Conservation (phyloP, 2,113 vertebrate genomes). For the Gulo gulo region DNA sequence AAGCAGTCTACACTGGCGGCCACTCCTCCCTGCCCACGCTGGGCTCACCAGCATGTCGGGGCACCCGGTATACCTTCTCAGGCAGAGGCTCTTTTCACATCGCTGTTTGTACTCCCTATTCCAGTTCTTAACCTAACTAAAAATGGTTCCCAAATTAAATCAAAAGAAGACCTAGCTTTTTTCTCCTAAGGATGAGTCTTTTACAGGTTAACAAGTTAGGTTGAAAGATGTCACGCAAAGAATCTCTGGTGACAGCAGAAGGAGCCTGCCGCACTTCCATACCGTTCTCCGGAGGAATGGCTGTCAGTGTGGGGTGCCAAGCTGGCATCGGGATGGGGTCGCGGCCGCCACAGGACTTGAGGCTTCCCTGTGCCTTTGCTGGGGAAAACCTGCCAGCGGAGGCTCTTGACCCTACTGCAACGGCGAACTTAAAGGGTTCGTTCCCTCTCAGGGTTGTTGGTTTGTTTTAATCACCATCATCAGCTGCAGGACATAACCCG, state of each 20-base stretch:
- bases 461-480: neutral
- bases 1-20: neutral
- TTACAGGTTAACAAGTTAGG: neutral
- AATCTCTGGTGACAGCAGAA: neutral
- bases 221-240: neutral
- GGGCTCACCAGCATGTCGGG: accelerated
- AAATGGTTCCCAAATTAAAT: neutral
- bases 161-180: neutral
- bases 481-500: neutral
- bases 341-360: accelerated
- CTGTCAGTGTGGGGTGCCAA: neutral
- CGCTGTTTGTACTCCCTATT: neutral
- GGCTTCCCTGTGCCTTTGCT: neutral
- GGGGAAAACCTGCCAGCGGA: neutral
- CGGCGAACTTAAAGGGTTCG: neutral
- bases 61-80: neutral
- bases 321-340: accelerated
- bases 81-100: neutral
- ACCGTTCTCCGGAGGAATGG: neutral
- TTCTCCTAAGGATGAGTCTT: neutral
- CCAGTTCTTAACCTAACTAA: neutral
- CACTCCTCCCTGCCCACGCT: accelerated
- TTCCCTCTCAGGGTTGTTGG: neutral
- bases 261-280: accelerated
- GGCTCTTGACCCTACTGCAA: neutral